Percentiles rank a stretch among this genome's conserved stretches.
These are phyloP conservation scores for Temnothorax nylanderi DNA, from an alignment of 1,140 invertebrate genomes.

Conservation along the genomic window DNA sequence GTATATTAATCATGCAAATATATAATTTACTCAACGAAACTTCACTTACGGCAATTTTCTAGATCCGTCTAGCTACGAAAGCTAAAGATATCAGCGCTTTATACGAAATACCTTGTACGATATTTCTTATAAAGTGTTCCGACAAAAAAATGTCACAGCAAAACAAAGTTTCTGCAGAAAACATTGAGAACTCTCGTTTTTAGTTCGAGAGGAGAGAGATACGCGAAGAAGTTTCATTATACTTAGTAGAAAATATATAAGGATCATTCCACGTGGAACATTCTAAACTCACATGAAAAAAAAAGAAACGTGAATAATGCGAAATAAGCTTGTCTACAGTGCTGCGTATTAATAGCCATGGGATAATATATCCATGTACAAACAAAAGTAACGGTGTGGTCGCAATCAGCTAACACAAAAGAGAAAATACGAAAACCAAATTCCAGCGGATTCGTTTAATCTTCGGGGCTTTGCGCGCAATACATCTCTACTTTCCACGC, in stretches of 20 bases:
- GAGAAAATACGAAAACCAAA: conserved; percentile 33
- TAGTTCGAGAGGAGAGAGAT: neutral
- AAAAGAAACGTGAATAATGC: conserved; percentile 1
- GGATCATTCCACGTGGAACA: neutral
- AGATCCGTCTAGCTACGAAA: neutral
- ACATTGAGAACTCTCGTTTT: neutral
- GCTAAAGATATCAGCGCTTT: neutral
- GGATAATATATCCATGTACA: neutral
- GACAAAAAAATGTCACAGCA: neutral
- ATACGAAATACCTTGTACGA: neutral
- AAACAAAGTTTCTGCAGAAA: neutral
- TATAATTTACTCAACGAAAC: neutral
- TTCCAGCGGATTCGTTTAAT: conserved; percentile 49
- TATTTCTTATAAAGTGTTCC: neutral
- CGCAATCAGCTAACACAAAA: conserved; percentile 33
- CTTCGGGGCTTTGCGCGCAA: conserved; percentile 17
- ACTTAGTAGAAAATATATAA: neutral
- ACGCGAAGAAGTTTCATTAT: neutral
- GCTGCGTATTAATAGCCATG: conserved; percentile 25
- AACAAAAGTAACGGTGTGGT: conserved; percentile 33
- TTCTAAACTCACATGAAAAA: neutral
- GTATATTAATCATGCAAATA: conserved; percentile 32
- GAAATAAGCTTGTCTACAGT: conserved; percentile 25
- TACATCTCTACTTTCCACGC: conserved; percentile 59
- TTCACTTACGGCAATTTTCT: conserved; percentile 5